These are phyloP conservation scores for Potamilus streckersoni DNA, from an alignment of 1,140 invertebrate species.

Conservation along the genomic window DNA sequence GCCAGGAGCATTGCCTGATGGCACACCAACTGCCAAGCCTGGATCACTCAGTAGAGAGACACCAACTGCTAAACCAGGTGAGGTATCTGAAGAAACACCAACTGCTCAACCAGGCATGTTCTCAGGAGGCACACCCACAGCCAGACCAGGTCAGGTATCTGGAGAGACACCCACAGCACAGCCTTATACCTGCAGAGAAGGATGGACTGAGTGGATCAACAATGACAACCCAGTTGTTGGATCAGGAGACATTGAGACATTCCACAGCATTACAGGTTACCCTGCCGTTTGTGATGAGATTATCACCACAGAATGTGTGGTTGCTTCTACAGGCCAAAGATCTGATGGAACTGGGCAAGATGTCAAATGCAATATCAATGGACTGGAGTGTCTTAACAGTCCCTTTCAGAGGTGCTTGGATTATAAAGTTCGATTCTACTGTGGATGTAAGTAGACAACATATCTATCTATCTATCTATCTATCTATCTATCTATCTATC, in stretches of 20 bases:
- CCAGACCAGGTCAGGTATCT: neutral
- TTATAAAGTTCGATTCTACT: constrained; percentile 50
- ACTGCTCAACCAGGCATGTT: neutral
- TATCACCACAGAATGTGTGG: constrained; percentile 34
- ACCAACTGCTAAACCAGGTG: constrained; percentile 6
- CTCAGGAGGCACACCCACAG: constrained; percentile 1
- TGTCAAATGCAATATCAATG: constrained; percentile 38
- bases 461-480: no score
- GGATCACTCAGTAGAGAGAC: neutral
- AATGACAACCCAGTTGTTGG: constrained; percentile 45
- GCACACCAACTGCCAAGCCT: neutral
- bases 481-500: no score
- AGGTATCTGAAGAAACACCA: neutral
- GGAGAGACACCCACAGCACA: constrained; percentile 13
- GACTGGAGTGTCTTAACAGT: constrained; percentile 41
- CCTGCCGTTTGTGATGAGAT: constrained; percentile 42
- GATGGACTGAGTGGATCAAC: constrained; percentile 67
- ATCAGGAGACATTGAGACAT: constrained; percentile 59
- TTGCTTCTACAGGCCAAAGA: constrained; percentile 31
- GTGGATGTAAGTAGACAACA: constrained; percentile 39
- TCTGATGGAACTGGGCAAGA: constrained; percentile 44
- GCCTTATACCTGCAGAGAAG: constrained; percentile 41
- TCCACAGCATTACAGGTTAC: constrained; percentile 39
- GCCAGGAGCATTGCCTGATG: neutral
- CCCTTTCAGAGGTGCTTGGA: constrained; percentile 39